Evolutionary conservation across 2,113 vertebrate genomes (phyloP).

Genomic region (Addax nasomaculatus): DNA sequence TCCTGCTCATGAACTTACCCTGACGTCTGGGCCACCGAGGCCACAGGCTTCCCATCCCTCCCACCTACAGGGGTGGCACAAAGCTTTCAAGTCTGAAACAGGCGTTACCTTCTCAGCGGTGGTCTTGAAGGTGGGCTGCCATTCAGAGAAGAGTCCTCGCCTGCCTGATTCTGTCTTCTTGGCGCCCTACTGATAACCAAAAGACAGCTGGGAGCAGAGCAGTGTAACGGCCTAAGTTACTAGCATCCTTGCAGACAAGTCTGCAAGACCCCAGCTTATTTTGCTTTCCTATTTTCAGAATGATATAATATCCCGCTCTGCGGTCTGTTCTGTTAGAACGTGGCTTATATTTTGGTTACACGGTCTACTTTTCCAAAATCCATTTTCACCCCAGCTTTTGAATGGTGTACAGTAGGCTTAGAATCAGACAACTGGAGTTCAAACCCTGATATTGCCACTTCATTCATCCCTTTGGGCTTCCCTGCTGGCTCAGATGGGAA

Average conservation of each 20-base stretch:
- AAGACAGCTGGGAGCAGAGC: background rate
- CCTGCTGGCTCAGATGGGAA: background rate
- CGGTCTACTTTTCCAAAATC: background rate
- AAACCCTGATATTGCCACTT: background rate
- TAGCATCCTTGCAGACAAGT: background rate
- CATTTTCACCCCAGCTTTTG: background rate
- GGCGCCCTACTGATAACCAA: background rate
- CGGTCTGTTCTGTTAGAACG: background rate
- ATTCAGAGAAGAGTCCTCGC: background rate
- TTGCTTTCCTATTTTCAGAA: background rate
- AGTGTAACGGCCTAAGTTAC: background rate
- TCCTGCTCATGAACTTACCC: background rate
- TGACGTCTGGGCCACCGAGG: rapidly evolving
- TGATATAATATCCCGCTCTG: rapidly evolving
- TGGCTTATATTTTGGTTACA: background rate
- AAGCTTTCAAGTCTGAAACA: background rate
- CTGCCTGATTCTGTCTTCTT: background rate
- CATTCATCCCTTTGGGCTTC: background rate
- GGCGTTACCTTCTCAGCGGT: background rate
- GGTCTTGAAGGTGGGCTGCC: rapidly evolving
- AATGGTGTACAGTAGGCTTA: background rate
- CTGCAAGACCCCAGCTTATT: background rate
- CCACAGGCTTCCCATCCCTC: rapidly evolving
- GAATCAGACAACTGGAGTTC: background rate
- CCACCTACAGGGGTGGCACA: too few relatives aligned